Base-by-base conservation (phyloP, 2,797 vertebrate species). In the Danionella dracula region DNA sequence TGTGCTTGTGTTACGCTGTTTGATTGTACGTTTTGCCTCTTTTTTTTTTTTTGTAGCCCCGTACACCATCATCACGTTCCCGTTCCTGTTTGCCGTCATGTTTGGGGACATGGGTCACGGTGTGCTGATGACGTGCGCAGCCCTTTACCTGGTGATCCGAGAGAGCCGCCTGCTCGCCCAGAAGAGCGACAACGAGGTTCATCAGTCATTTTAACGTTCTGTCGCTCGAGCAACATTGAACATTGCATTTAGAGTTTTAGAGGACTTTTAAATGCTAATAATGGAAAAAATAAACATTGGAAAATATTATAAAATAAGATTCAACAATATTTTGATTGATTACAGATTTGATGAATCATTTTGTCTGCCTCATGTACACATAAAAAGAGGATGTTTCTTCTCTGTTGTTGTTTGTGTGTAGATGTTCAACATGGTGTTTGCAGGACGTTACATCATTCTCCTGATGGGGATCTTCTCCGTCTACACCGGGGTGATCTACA, bases 11-110 rank as follows among this genome's bases (percentile, higher is more conserved):
- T 54, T 19, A 44, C 6, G 31, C 31, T 71, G 13, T 51, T 11
- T 53, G n/a, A 20, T 48, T 63, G 8, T 15, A 17, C n/a, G n/a
- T n/a, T n/a, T 71, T 27, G 54, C 54, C 74, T 19, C 29, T 16
- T 56, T 19, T 49, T 16, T 61, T 69, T 70, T 59, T 72, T 41
- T 37, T 72, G 0, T 76, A 98, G 96, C 96, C 34, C 96, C 95
- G 0, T 99, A 99, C 38, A 99, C 95, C 1, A 95, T 98, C 79
- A 94, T 99, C 71, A 99, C 96, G 5, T 99, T 99, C 78, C 96
- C 96, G 0, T 99, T 99, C 81, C 85, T 99, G 63, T 99, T 99
- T 81, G 96, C 96, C 16, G 96, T 99, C 74, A 99, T 99, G 96
- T 99, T 99, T 79, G 96, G 96, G 2, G 96, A 99, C 80, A 92